phyloP scores from a whole-genome alignment of 2,113 vertebrate species.

The Hypocryptadius cinnamomeus region DNA sequence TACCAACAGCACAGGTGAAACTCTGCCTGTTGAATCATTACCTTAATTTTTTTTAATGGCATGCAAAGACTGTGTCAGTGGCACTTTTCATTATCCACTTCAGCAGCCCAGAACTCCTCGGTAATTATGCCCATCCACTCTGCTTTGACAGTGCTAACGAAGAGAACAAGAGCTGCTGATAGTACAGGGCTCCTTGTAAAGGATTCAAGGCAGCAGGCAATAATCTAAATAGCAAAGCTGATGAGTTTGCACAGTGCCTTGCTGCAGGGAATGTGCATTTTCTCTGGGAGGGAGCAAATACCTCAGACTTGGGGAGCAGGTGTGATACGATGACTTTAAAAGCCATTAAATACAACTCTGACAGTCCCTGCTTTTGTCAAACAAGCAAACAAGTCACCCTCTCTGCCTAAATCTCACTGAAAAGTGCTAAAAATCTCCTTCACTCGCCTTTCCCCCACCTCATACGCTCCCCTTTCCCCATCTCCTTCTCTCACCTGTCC shows the following conservation, averaged over 20 bases:
- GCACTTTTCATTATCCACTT: constrained; percentile 56
- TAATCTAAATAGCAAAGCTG: neutral
- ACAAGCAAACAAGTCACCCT: neutral
- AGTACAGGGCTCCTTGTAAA: neutral
- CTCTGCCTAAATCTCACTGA: neutral
- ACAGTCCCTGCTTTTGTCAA: neutral
- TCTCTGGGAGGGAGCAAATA: neutral
- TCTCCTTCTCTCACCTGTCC: too few species aligned
- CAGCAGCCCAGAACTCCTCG: constrained; percentile 34
- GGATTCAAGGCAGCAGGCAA: neutral
- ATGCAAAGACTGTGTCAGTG: constrained; percentile 7
- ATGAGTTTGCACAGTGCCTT: neutral
- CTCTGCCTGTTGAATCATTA: neutral
- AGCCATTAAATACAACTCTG: neutral
- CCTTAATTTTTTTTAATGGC: constrained; percentile 11
- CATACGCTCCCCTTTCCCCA: neutral
- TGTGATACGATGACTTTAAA: neutral
- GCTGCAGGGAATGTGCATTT: neutral
- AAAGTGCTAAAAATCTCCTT: neutral
- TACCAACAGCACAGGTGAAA: neutral
- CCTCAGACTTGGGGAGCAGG: neutral
- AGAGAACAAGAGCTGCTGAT: constrained; percentile 2
- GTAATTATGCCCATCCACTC: constrained; percentile 46
- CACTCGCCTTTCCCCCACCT: neutral
- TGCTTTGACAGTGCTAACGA: constrained; percentile 20